Evolutionary conservation across 1,140 invertebrate species (phyloP), one percentile per base, ranked within the genome.

Genomic region (Aricia agestis): DNA sequence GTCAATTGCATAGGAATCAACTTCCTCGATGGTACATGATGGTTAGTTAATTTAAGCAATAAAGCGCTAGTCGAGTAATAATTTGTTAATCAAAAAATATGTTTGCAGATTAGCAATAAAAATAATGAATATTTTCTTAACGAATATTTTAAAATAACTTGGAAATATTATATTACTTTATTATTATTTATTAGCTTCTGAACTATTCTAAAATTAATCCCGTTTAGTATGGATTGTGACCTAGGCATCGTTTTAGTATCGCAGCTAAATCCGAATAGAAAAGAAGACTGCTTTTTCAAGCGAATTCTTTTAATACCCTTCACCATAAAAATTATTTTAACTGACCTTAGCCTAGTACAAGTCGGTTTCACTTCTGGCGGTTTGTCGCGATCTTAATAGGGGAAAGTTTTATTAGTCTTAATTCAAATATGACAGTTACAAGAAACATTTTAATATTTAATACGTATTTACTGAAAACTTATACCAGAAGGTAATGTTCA

Each of bases 261-360:
- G 36, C 13, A 11, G 45, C 45, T 52, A 52, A 42, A 52, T 15
- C 13, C 13, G 10, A 52, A 52, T 52, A 52, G 45, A 15, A 13
- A 4, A 52, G 13, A 52, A 52, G 45, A 52, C 13, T 3, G 11
- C 3, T 52, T 13, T 15, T 10, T 52, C 11, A 52, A 52, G 59
- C 18, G 11, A 63, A 31, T 19, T 63, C 18, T 25, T 25, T 19
- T 5, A 11, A 18, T 31, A 77, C 75, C 77, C 77, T 76, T 81
- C 85, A 81, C 83, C 82, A 63, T 66, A 76, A 78, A 65, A 42
- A 70, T 18, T 66, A 52, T 52, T 63, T 25, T 13, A 69, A 87
- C 85, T 85, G 77, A 87, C 85, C 85, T 86, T 85, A 78, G 68
- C 79, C 79, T 80, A 82, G 66, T 71, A 74, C 66, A 52, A 76